phyloP scores from a whole-genome alignment of 2,888 invertebrate genomes.

The Anodontia alba region DNA sequence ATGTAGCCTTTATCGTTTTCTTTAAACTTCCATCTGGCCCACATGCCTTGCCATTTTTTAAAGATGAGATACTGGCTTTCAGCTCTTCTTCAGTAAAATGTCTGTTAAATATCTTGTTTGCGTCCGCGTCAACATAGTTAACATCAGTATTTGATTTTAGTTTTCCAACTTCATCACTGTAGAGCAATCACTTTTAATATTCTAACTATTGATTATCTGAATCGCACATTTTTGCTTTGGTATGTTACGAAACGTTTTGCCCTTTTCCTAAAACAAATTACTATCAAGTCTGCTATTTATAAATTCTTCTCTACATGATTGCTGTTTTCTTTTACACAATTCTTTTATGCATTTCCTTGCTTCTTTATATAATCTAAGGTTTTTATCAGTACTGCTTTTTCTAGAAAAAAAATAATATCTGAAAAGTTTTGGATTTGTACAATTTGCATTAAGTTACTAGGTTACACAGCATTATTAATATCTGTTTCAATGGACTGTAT shows the following conservation, averaged over 20 bases:
- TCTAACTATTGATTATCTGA: too few relatives aligned
- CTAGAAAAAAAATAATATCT: neutral
- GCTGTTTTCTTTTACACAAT: neutral
- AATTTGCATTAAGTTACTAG: too few relatives aligned
- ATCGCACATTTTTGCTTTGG: neutral
- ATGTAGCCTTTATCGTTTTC: neutral
- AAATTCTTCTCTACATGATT: neutral
- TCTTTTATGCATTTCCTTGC: neutral
- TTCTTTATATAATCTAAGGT: slow-evolving; percentile 1
- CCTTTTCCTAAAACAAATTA: slow-evolving; percentile 1
- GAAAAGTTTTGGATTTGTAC: too few relatives aligned
- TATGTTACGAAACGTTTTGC: neutral
- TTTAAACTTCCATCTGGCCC: neutral
- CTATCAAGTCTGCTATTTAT: neutral
- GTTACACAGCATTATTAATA: slow-evolving; percentile 13
- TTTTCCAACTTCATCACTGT: neutral
- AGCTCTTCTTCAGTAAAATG: neutral
- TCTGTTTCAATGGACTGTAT: neutral
- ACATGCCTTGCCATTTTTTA: neutral
- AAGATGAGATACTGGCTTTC: neutral
- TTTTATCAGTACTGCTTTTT: neutral
- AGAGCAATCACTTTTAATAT: too few relatives aligned
- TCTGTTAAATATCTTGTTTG: neutral
- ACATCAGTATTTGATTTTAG: neutral
- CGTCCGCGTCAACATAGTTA: neutral